Conservation (phyloP, 2,113 vertebrate genomes). For the Reinhardtius hippoglossoides region DNA sequence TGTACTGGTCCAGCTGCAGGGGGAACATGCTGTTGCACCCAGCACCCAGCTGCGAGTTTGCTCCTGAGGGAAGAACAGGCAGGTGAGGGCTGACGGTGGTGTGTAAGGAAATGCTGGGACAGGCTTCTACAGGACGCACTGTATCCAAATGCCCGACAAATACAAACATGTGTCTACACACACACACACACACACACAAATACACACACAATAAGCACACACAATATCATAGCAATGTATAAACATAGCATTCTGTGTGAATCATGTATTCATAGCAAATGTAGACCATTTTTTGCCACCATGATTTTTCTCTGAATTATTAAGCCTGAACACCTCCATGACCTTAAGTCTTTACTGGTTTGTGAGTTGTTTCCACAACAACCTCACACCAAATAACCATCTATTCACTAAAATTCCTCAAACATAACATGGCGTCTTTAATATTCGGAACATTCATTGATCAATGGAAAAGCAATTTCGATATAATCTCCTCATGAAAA, state of each 20-base stretch:
- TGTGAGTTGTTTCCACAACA: neutral
- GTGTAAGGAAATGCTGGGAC: neutral
- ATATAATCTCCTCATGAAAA: neutral
- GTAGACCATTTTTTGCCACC: neutral
- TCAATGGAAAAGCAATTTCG: neutral
- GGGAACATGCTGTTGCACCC: constrained; percentile 4
- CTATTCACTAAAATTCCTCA: neutral
- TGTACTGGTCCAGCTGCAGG: constrained; percentile 18
- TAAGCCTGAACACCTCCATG: neutral
- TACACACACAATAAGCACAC: neutral
- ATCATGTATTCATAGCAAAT: neutral
- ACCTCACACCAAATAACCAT: neutral
- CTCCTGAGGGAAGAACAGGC: neutral
- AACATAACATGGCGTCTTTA: neutral
- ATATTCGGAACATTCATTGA: neutral
- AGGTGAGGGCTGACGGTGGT: neutral
- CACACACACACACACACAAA: neutral
- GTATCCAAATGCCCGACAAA: neutral
- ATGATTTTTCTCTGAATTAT: constrained; percentile 13
- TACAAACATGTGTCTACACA: neutral
- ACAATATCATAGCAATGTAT: neutral
- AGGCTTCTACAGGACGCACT: neutral
- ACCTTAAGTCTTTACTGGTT: constrained; percentile 12
- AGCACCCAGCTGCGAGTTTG: constrained; percentile 19
- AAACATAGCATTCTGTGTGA: neutral